These are phyloP conservation scores for Myrmecobius fasciatus DNA, from an alignment of 2,113 vertebrate species.

Conservation along the genomic window DNA sequence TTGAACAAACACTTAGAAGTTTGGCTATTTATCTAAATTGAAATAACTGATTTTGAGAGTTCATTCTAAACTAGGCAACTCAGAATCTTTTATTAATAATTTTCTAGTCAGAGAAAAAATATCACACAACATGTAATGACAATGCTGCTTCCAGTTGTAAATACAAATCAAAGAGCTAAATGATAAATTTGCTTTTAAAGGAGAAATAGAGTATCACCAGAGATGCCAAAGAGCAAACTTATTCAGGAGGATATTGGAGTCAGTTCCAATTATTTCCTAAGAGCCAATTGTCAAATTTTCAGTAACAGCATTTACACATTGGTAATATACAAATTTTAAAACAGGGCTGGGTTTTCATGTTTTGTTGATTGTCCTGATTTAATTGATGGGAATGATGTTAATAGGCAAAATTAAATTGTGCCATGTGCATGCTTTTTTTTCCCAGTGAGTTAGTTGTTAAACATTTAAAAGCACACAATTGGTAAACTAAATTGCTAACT, in stretches of 20 bases:
- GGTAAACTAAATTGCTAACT: no score
- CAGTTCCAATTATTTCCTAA: not conserved
- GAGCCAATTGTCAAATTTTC: not conserved
- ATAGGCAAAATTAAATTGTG: not conserved
- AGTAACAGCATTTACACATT: not conserved
- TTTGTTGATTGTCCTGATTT: not conserved
- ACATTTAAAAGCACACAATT: not conserved
- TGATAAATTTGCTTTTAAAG: not conserved
- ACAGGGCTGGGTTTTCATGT: not conserved
- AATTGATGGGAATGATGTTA: not conserved
- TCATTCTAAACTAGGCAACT: not conserved
- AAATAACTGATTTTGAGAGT: not conserved
- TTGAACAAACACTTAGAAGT: conserved; percentile 47
- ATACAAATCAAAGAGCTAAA: not conserved
- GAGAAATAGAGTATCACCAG: not conserved
- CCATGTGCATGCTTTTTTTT: not conserved
- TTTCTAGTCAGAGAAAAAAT: conserved; percentile 18
- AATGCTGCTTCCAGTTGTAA: conserved; percentile 31
- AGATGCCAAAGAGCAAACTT: not conserved
- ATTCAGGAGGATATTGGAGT: no score
- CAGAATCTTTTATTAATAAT: not conserved
- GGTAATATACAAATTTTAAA: not conserved
- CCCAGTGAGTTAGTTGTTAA: not conserved
- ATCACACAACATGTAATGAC: not conserved
- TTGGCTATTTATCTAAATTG: conserved; percentile 31